phyloP scores from a whole-genome alignment of 2,888 invertebrate genomes.

The Pycnomerus fuliginosus region DNA sequence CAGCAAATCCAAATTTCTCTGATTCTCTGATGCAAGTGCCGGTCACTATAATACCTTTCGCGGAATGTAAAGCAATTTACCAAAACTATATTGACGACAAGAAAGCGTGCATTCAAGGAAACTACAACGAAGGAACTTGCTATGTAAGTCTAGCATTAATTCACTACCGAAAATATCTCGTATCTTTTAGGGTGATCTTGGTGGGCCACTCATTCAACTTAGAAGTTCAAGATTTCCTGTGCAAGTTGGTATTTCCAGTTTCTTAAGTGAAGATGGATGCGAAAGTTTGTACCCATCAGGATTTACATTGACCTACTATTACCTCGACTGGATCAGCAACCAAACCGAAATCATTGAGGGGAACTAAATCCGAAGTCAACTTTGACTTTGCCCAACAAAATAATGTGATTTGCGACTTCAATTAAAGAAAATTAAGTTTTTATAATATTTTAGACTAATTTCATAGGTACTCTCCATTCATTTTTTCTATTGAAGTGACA shows the following conservation, averaged over 20 bases:
- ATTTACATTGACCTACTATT: conserved; percentile 8
- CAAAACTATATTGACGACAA: conserved; percentile 1
- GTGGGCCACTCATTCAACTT: conserved; percentile 8
- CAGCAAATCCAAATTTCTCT: conserved; percentile 1
- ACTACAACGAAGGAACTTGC: conserved; percentile 5
- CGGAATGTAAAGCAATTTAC: conserved; percentile 2
- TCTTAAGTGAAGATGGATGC: conserved; percentile 6
- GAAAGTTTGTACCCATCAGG: conserved; percentile 10
- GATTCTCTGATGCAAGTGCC: conserved; percentile 1
- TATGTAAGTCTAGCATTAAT: conserved; percentile 1
- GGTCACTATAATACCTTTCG: neutral
- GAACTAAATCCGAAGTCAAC: no score
- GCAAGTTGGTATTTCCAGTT: conserved; percentile 8
- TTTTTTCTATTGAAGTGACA: no score
- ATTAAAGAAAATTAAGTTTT: no score
- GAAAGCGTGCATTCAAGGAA: conserved; percentile 7
- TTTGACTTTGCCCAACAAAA: no score
- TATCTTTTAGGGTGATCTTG: conserved; percentile 9
- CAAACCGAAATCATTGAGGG: conserved; percentile 1
- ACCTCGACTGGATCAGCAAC: conserved; percentile 8
- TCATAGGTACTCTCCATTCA: no score
- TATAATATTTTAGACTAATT: no score
- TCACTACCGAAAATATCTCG: neutral
- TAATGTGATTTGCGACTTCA: no score
- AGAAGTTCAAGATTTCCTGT: conserved; percentile 5